phyloP scores from a whole-genome alignment of 2,888 invertebrate genomes.

The Sesia apiformis region DNA sequence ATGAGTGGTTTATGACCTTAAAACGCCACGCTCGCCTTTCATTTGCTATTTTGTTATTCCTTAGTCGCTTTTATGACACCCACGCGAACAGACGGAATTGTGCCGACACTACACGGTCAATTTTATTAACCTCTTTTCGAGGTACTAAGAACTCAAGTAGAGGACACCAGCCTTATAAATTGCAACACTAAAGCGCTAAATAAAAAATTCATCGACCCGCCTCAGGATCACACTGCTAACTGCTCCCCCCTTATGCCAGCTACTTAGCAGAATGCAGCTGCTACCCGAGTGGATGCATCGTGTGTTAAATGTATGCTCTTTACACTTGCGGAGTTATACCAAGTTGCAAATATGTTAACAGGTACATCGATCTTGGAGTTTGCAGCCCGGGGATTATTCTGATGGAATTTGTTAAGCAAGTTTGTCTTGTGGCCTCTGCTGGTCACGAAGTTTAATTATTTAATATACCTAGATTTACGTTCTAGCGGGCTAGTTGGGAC shows the following conservation, averaged over 20 bases:
- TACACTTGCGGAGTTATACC: neutral
- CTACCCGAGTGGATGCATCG: conserved; percentile 4
- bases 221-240: neutral
- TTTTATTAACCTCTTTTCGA: too few species aligned
- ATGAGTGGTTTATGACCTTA: too few species aligned
- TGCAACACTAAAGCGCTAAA: neutral
- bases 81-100: too few species aligned
- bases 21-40: too few species aligned
- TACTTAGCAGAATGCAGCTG: conserved; percentile 15
- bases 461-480: neutral
- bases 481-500: too few species aligned
- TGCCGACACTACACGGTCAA: too few species aligned
- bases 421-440: conserved; percentile 8
- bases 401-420: conserved; percentile 34
- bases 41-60: too few species aligned
- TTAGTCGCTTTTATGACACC: too few species aligned
- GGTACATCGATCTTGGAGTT: conserved; percentile 38
- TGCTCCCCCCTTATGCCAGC: neutral
- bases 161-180: neutral
- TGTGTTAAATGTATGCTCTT: neutral
- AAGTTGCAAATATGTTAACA: conserved; percentile 37
- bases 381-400: conserved; percentile 29
- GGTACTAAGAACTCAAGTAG: too few species aligned
- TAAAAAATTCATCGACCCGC: neutral
- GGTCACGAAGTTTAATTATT: neutral